These are phyloP conservation scores for Hippocampus guttulatus DNA, from an alignment of 2,113 vertebrate genomes.

Conservation along the genomic window DNA sequence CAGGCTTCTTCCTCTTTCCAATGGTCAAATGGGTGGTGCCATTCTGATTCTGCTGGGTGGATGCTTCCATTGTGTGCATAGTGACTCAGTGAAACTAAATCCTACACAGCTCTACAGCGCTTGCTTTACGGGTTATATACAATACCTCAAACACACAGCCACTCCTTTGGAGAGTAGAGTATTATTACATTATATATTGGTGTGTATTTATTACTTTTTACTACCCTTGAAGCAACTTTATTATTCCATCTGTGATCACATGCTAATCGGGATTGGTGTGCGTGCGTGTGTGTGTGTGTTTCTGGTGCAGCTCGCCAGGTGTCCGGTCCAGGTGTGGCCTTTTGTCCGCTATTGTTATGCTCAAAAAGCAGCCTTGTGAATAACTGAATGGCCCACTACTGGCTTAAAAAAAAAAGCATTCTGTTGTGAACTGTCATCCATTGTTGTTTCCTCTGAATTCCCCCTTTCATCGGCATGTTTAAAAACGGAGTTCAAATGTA, in stretches of 20 bases:
- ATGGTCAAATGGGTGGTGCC: too few species aligned
- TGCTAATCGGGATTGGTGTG: constrained; percentile 14
- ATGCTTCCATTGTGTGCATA: too few species aligned
- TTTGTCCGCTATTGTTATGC: constrained; percentile 49
- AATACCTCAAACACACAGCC: too few species aligned
- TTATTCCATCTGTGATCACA: constrained; percentile 18
- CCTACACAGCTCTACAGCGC: too few species aligned
- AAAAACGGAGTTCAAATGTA: constrained; percentile 24
- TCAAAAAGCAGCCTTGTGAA: constrained; percentile 57
- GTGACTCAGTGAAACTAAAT: too few species aligned
- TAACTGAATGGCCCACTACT: constrained; percentile 40
- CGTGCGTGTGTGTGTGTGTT: constrained; percentile 29
- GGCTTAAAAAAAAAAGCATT: constrained; percentile 6
- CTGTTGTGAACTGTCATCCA: constrained; percentile 16
- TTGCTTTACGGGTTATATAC: too few species aligned
- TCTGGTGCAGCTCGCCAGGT: constrained; percentile 50
- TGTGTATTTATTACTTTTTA: too few species aligned
- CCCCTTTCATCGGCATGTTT: constrained; percentile 8
- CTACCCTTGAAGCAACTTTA: neutral
- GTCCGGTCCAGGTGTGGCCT: constrained; percentile 60
- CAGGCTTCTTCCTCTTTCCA: too few species aligned
- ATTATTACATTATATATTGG: too few species aligned
- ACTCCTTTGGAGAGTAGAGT: too few species aligned
- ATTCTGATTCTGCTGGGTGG: too few species aligned
- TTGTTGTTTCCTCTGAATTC: constrained; percentile 31